Evolutionary conservation across 53 echinoderm and acorn worm species (phyloP).

Genomic region (Echinarachnius parma): DNA sequence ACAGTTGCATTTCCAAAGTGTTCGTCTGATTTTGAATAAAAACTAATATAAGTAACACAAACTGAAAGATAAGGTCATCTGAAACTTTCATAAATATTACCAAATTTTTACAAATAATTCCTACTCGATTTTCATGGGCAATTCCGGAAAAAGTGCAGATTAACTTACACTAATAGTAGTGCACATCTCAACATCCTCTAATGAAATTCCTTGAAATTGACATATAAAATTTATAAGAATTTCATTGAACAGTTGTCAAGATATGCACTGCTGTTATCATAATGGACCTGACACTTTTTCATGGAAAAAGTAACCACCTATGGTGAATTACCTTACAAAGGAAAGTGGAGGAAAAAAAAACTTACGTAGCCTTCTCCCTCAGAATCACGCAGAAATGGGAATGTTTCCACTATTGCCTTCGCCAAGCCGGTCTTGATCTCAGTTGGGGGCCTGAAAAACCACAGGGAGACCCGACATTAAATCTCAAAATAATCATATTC

Average conservation of each 20-base stretch:
- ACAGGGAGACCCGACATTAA: conserved; percentile 28
- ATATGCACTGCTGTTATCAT: conserved; percentile 14
- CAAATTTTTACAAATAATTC: conserved; percentile 21
- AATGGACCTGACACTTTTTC: conserved; percentile 14
- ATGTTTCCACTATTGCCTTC: conserved; percentile 40
- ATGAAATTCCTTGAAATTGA: conserved; percentile 14
- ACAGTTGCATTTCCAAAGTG: too few relatives aligned
- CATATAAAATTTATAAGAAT: conserved; percentile 9
- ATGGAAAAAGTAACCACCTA: conserved; percentile 25
- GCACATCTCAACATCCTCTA: conserved; percentile 14
- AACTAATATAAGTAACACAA: too few relatives aligned
- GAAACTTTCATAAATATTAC: conserved; percentile 15
- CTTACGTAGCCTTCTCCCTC: conserved; percentile 53
- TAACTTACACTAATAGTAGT: conserved; percentile 9
- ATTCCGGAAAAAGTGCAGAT: conserved; percentile 14
- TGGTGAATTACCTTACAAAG: conserved; percentile 25
- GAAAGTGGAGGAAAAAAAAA: conserved; percentile 41
- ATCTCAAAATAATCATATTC: conserved; percentile 34
- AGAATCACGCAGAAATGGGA: conserved; percentile 48
- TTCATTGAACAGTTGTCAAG: conserved; percentile 10
- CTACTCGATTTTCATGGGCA: conserved; percentile 17
- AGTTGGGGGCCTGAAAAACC: conserved; percentile 42
- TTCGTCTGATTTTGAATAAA: too few relatives aligned
- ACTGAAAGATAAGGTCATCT: too few relatives aligned
- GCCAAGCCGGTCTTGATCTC: conserved; percentile 45